Percentiles rank a stretch among this genome's conserved stretches.
Evolutionary conservation across 2,113 vertebrate genomes (phyloP).

Genomic region (Lophura nycthemera): DNA sequence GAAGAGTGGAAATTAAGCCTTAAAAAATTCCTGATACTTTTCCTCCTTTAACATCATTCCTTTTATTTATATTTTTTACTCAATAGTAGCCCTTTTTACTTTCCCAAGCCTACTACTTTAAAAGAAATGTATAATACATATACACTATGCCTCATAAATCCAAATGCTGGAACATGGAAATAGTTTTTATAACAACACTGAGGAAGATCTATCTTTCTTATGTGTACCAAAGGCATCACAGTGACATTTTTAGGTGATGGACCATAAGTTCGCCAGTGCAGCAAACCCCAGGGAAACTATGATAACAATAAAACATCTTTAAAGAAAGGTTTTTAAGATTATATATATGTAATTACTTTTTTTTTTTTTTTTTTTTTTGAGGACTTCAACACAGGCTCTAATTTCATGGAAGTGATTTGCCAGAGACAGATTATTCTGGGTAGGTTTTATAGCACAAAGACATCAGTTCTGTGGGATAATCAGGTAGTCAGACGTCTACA

Average conservation of each 20-base stretch:
- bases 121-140: neutral
- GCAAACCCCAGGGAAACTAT: conserved; percentile 7
- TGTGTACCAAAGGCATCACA: neutral
- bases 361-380: neutral
- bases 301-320: neutral
- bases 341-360: neutral
- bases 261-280: neutral
- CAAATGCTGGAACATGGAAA: conserved; percentile 8
- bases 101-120: neutral
- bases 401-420: conserved; percentile 7
- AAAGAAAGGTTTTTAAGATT: neutral
- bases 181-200: conserved; percentile 16
- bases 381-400: neutral
- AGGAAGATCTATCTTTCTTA: conserved; percentile 35
- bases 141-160: conserved; percentile 1
- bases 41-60: neutral
- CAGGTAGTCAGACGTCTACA: neutral
- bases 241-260: conserved; percentile 22
- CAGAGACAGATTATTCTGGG: neutral
- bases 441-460: neutral
- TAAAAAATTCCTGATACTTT: neutral
- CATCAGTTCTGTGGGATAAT: neutral
- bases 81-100: neutral
- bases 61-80: neutral
- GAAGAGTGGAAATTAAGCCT: neutral